These are phyloP conservation scores for Luscinia luscinia DNA, from an alignment of 2,797 vertebrate species.

Conservation along the genomic window DNA sequence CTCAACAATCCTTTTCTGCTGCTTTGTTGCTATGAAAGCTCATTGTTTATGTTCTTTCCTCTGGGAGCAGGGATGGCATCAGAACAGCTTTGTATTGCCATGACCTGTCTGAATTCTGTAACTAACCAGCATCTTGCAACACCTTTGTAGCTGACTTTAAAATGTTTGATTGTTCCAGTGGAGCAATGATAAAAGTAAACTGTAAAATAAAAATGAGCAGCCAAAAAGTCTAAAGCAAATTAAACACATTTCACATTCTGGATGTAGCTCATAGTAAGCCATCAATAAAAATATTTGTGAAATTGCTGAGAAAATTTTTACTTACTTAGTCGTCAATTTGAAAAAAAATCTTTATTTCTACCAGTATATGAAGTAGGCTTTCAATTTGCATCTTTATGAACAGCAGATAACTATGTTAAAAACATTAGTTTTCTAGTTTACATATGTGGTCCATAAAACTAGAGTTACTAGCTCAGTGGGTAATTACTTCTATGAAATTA, in stretches of 20 bases:
- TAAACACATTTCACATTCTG: background rate
- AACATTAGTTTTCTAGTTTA: conserved; percentile 51
- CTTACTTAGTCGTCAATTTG: background rate
- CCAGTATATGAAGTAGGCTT: background rate
- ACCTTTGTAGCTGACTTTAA: background rate
- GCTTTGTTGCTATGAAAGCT: background rate
- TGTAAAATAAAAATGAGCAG: background rate
- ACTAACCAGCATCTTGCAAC: background rate
- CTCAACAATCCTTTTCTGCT: background rate
- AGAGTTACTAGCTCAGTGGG: conserved; percentile 55
- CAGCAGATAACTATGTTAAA: conserved; percentile 34
- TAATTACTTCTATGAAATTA: conserved; percentile 66
- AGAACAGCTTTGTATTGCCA: background rate
- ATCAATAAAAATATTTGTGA: background rate
- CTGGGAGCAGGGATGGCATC: background rate
- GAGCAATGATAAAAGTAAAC: background rate
- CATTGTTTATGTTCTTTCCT: background rate
- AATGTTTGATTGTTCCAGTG: background rate
- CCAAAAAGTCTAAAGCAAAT: background rate
- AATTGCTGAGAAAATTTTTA: background rate
- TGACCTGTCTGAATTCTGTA: background rate
- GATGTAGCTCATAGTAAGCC: background rate
- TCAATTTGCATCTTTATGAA: conserved; percentile 43
- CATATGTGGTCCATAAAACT: conserved; percentile 62
- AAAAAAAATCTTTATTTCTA: background rate